Percentiles rank a stretch among this genome's conserved stretches.
Conservation (phyloP, 2,113 vertebrate genomes). For the Dinomys branickii region DNA sequence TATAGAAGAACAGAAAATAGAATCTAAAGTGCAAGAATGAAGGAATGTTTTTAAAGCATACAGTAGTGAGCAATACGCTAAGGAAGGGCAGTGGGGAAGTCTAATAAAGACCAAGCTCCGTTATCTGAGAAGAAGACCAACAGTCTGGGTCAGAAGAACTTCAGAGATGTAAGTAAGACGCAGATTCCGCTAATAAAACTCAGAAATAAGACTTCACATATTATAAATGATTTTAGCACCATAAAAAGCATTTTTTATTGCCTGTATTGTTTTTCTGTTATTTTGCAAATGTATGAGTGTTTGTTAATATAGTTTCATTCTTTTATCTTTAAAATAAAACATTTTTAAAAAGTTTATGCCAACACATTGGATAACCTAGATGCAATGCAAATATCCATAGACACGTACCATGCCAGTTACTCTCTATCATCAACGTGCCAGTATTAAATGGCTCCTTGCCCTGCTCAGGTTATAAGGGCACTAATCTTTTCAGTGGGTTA, state of each 20-base stretch:
- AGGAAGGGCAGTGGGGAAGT: background rate
- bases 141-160: background rate
- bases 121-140: background rate
- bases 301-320: no score
- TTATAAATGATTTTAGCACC: background rate
- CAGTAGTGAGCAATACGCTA: background rate
- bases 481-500: background rate
- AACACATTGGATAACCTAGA: background rate
- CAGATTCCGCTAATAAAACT: background rate
- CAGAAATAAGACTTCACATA: background rate
- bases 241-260: background rate
- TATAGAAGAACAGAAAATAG: background rate
- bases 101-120: background rate
- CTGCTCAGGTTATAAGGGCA: background rate
- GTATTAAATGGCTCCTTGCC: background rate
- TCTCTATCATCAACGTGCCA: background rate
- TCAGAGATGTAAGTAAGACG: background rate
- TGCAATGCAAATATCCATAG: background rate
- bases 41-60: background rate
- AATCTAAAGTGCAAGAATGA: background rate
- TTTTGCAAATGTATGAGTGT: no score
- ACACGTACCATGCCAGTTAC: background rate
- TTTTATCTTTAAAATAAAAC: no score
- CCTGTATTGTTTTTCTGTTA: background rate
- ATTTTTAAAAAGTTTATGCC: background rate